These are phyloP conservation scores for Tenthredo notha DNA, from an alignment of 2,888 invertebrate genomes.

Conservation along the genomic window DNA sequence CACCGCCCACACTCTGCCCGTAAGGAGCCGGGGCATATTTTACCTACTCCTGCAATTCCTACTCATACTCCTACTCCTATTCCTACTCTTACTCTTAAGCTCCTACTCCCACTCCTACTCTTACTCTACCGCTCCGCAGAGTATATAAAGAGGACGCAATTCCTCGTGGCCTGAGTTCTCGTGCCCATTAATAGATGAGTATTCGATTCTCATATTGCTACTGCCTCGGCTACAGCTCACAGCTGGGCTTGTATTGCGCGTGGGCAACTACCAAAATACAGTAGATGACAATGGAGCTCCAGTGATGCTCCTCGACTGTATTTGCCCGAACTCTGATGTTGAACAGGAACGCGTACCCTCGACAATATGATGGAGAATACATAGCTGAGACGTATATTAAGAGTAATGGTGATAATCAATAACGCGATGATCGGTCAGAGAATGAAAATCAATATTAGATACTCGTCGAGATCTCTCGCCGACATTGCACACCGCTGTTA, in stretches of 20 bases:
- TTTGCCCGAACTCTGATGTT: background rate
- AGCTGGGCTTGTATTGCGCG: background rate
- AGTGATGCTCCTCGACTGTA: background rate
- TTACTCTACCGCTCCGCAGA: background rate
- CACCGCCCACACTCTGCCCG: background rate
- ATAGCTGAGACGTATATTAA: background rate
- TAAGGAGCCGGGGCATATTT: slow-evolving; percentile 15
- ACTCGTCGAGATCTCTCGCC: background rate
- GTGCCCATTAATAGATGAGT: background rate
- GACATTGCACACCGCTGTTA: background rate
- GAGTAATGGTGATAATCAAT: background rate
- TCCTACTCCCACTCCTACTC: background rate
- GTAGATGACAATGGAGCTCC: background rate
- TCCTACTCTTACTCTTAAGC: too few relatives aligned
- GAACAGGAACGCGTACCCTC: background rate
- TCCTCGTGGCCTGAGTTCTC: background rate
- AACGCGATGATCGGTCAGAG: background rate
- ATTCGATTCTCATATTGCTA: background rate
- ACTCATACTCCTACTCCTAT: slow-evolving; percentile 9
- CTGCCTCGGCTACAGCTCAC: background rate
- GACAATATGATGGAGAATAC: background rate
- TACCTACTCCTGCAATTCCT: background rate
- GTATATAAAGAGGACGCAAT: slow-evolving; percentile 24
- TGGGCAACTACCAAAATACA: background rate
- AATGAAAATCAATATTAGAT: slow-evolving; percentile 15